A percentile compares a stretch with the other conserved stretches of the same genome.
Conservation (phyloP, 2,113 vertebrate genomes). For the Apodemus sylvaticus region DNA sequence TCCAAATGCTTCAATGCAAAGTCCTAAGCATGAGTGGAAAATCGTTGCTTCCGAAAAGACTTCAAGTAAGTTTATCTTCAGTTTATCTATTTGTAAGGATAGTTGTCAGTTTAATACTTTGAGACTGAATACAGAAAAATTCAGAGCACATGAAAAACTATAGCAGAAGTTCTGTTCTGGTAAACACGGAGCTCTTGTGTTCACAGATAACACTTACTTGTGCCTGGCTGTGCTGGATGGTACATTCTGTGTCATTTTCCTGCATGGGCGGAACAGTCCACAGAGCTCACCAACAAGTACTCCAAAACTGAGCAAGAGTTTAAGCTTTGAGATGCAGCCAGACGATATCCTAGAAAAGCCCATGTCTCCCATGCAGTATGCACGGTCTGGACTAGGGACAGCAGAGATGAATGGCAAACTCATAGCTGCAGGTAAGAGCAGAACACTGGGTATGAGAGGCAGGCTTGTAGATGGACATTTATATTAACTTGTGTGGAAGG, state of each 20-base stretch:
- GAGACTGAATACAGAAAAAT: conserved; percentile 46
- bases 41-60: conserved; percentile 99
- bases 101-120: conserved; percentile 43
- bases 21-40: conserved; percentile 97
- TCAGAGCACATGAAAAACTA: conserved; percentile 35
- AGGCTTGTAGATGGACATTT: background rate
- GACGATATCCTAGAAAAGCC: conserved; percentile 90
- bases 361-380: conserved; percentile 97
- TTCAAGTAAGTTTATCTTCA: conserved; percentile 90
- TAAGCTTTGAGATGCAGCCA: conserved; percentile 95
- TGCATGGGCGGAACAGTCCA: conserved; percentile 96
- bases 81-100: conserved; percentile 40
- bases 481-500: background rate
- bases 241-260: conserved; percentile 95
- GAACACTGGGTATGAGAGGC: background rate
- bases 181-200: background rate
- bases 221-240: conserved; percentile 97
- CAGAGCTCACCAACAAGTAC: conserved; percentile 96
- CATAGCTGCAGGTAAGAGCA: conserved; percentile 92
- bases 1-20: conserved; percentile 91
- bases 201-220: conserved; percentile 94
- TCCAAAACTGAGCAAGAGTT: conserved; percentile 95
- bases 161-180: background rate
- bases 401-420: conserved; percentile 91
- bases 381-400: conserved; percentile 95